Base-by-base conservation (phyloP, 1,140 invertebrate species). In the Drosophila tristis region DNA sequence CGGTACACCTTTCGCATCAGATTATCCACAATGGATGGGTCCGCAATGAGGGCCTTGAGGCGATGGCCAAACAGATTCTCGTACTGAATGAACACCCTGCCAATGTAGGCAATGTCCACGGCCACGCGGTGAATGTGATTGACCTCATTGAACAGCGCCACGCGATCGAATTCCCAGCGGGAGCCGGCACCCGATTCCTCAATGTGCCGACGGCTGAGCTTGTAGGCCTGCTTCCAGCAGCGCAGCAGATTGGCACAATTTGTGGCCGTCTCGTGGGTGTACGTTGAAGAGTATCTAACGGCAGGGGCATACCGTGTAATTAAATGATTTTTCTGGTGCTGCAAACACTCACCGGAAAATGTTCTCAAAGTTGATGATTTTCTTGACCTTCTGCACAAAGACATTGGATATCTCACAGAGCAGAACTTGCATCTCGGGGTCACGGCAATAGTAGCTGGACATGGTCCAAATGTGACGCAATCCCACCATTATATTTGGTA, bases 141-240 rank as follows among this genome's bases (percentile, higher is more conserved):
- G 0, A 97, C 97, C 51, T 95, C 94, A 7, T 95, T 95, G 91
- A 98, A 98, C 2, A 98, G 92, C 48, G 94, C 93, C 8, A 94
- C 94, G 67, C 96, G 95, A 81, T 98, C 96, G 92, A 98, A 98
- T 92, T 98, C 97, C 98, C 97, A 98, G 13, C 97, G 94, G 8
- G 94, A 94, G 4, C 96, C 96, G 77, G 96, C 96, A 0, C 96
- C 96, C 1, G 96, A 96, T 3, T 94, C 82, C 92, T 98, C 97
- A 71, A 98, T 98, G 66, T 95, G 95, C 15, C 95, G 93, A 26
- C 97, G 93, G 0, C 95, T 97, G 54, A 95, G 93, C 71, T 95
- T 93, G 84, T 97, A 97, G 1, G 94, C 93, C 0, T 92, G 82
- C 85, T 96, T 96, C 97, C 97, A 98, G 51, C 93, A 93, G 59